A percentile compares a stretch with the other conserved stretches of the same genome.
Conservation (phyloP, 2,797 vertebrate genomes). For the Clarias laeviceps region DNA sequence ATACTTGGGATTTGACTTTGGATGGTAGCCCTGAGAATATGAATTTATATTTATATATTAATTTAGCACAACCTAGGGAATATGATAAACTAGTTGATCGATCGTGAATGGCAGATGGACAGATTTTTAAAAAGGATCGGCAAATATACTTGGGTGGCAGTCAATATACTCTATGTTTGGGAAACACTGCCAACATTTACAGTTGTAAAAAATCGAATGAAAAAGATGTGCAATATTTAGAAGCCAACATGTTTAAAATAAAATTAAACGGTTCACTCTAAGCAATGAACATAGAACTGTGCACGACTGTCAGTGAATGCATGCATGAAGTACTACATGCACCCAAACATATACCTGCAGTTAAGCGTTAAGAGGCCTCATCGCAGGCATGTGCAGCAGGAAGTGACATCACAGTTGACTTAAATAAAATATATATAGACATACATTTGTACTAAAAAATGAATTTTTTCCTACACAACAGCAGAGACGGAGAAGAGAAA, state of each 20-base stretch:
- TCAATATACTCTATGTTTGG: too few relatives aligned
- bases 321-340: constrained; percentile 45
- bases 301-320: not conserved
- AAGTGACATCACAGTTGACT: constrained; percentile 44
- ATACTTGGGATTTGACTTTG: too few relatives aligned
- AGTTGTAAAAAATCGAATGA: not conserved
- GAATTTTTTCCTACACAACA: not conserved
- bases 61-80: too few relatives aligned
- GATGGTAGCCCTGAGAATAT: too few relatives aligned
- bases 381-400: constrained; percentile 50
- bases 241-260: not conserved
- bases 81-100: too few relatives aligned
- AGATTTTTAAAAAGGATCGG: too few relatives aligned
- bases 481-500: not conserved
- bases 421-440: constrained; percentile 8
- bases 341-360: constrained; percentile 42
- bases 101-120: too few relatives aligned
- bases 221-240: not conserved
- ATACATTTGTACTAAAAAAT: not conserved
- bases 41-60: too few relatives aligned
- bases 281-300: not conserved
- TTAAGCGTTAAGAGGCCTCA: constrained; percentile 53
- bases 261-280: not conserved
- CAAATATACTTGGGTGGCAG: too few relatives aligned
- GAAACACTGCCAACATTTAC: not conserved